Evolutionary conservation across 2,113 vertebrate genomes (phyloP), one percentile per base, ranked within the genome.

Genomic region (Genyomyrus donnyi): DNA sequence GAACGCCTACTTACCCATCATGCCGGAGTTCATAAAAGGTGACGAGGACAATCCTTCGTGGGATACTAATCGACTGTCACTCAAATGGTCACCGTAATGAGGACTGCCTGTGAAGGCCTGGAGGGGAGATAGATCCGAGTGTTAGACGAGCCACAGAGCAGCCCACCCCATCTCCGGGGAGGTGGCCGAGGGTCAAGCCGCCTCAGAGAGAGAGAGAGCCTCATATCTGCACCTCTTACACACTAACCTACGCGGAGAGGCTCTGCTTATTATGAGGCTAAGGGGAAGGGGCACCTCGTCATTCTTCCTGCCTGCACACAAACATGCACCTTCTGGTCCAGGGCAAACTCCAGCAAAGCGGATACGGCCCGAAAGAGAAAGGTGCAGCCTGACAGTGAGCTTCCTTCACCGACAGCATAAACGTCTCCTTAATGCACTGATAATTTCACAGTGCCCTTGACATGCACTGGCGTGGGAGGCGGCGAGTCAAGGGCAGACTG

Each of bases 11-110:
- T 98, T 98, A 99, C 98, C 98, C 96, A 98, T 98, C 96, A 98
- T 96, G 97, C 96, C 97, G 88, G 98, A 98, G 97, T 98, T 99
- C 96, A 98, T 96, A 96, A 99, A 99, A 97, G 98, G 98, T 97
- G 98, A 98, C 94, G 97, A 97, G 93, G 98, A 98, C 97, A 99
- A 97, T 97, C 97, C 98, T 98, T 99, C 98, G 93, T 97, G 97
- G 95, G 98, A 95, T 94, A 97, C 97, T 98, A 99, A 98, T 97
- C 97, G 97, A 98, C 97, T 97, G 96, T 98, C 98, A 97, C 96
- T 99, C 98, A 99, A 96, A 94, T 98, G 98, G 97, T 99, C 97
- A 96, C 95, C 95, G 93, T 98, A 99, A 98, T 98, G 98, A 98
- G 98, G 97, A 95, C 97, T 98, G 96, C 98, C 98, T 96, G 97